Evolutionary conservation across 2,797 vertebrate species (phyloP).

Genomic region (Micromesistius poutassou): DNA sequence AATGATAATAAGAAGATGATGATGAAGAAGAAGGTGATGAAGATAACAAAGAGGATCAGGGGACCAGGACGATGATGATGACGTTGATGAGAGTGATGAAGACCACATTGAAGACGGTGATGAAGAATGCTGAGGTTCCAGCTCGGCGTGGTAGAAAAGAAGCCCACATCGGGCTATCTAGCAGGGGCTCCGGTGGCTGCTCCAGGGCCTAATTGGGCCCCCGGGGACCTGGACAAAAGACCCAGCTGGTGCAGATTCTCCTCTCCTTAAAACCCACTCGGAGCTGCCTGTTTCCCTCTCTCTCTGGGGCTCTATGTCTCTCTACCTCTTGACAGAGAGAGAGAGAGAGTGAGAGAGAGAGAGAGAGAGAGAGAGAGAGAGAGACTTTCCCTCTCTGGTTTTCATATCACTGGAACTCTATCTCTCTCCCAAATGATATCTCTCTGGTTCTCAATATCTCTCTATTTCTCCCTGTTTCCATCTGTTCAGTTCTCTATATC

Average conservation of each 20-base stretch:
- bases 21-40: too few species aligned
- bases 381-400: neutral
- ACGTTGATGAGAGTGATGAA: neutral
- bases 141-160: too few species aligned
- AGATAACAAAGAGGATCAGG: too few species aligned
- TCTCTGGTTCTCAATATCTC: neutral
- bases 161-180: neutral
- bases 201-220: constrained; percentile 54
- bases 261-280: neutral
- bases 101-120: neutral
- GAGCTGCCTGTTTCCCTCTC: constrained; percentile 8
- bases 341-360: too few species aligned
- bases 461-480: neutral
- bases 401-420: neutral
- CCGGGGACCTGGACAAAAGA: constrained; percentile 38
- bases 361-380: too few species aligned
- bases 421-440: neutral
- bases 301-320: neutral
- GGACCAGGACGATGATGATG: neutral
- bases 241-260: constrained; percentile 36
- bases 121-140: neutral
- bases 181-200: constrained; percentile 16
- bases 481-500: neutral
- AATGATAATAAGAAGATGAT: too few species aligned
- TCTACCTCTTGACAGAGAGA: neutral